Conservation (phyloP, 2,797 vertebrate genomes). For the Vipera ursinii region DNA sequence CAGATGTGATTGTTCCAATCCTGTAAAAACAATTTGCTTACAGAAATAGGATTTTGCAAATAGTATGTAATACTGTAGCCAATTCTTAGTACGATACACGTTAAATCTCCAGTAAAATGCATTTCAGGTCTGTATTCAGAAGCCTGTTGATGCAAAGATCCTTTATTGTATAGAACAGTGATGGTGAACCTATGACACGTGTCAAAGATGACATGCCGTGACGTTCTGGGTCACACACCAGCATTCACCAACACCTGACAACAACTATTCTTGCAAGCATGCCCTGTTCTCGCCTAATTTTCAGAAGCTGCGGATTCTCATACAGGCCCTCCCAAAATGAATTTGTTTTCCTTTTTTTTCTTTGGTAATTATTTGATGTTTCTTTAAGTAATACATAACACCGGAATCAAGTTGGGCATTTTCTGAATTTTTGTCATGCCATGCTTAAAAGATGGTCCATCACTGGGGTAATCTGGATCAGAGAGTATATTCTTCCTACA, state of each 20-base stretch:
- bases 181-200: not conserved
- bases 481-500: constrained; percentile 5
- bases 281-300: not conserved
- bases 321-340: not conserved
- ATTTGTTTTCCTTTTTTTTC: not conserved
- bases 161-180: not conserved
- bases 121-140: not conserved
- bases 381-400: not conserved
- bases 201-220: not conserved
- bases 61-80: not conserved
- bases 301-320: not conserved
- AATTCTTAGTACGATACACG: not conserved
- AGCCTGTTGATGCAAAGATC: not conserved
- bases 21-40: not conserved
- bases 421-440: not conserved
- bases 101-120: not conserved
- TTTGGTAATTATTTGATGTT: not conserved
- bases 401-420: not conserved
- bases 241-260: not conserved
- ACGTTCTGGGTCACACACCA: not conserved
- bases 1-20: constrained; percentile 44
- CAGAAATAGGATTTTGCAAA: not conserved
- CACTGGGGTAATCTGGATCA: not conserved
- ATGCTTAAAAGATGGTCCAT: not conserved
- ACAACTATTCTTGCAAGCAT: not conserved